Conservation (phyloP, 2,113 vertebrate species). For the Harpagus bidentatus region DNA sequence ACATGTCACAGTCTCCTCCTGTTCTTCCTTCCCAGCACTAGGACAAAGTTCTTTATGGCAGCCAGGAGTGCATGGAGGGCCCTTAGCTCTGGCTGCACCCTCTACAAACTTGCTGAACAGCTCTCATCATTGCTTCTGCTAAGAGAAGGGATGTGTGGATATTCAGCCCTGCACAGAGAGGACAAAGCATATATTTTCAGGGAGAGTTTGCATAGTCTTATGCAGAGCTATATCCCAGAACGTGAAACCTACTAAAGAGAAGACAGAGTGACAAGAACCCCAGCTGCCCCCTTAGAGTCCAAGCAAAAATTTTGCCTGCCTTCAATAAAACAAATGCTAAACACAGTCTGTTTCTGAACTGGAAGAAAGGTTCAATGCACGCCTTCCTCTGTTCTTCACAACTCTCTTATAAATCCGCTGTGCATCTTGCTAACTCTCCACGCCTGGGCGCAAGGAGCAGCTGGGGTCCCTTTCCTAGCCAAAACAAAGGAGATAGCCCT, state of each 20-base stretch:
- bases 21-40: neutral
- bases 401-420: neutral
- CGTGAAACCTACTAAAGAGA: neutral
- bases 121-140: neutral
- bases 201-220: neutral
- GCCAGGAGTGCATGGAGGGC: accelerated
- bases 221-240: neutral
- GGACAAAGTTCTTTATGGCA: neutral
- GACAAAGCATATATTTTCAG: neutral
- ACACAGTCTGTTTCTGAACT: neutral
- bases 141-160: neutral
- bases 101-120: neutral
- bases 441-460: neutral
- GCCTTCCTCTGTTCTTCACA: neutral
- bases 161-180: neutral
- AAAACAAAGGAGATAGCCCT: neutral
- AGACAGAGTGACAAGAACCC: neutral
- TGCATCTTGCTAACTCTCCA: neutral
- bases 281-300: neutral
- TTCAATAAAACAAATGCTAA: neutral
- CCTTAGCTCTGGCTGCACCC: neutral
- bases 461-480: neutral
- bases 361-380: neutral
- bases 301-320: neutral
- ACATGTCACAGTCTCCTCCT: neutral